These are phyloP conservation scores for Phymatocera aterrima DNA, from an alignment of 2,888 invertebrate genomes.

Conservation along the genomic window DNA sequence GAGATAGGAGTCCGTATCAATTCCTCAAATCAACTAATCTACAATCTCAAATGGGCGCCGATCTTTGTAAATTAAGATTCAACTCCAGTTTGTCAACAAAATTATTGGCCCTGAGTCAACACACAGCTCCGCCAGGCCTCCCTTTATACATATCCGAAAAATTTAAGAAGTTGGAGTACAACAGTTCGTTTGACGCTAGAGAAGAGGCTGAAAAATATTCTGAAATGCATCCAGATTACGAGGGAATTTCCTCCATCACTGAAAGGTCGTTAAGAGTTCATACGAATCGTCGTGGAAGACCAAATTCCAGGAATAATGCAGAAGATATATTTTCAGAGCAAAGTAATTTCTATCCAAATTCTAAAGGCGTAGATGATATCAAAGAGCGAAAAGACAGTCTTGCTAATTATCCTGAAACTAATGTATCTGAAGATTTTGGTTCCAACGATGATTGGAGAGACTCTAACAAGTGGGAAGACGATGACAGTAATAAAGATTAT, in stretches of 20 bases:
- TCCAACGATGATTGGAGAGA: conserved; percentile 56
- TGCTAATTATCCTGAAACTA: conserved; percentile 21
- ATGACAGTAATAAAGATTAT: conserved; percentile 61
- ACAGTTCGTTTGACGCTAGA: conserved; percentile 75
- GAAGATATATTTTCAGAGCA: conserved; percentile 48
- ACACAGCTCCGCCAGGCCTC: conserved; percentile 83
- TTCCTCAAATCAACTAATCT: conserved; percentile 68
- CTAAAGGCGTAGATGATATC: conserved; percentile 53
- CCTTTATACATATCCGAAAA: conserved; percentile 82
- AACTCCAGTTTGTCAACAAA: conserved; percentile 82
- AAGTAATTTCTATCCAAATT: conserved; percentile 50
- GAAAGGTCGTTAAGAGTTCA: conserved; percentile 58
- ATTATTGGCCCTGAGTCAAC: conserved; percentile 81
- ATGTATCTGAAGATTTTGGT: conserved; percentile 51
- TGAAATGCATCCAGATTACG: conserved; percentile 70
- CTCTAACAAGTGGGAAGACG: conserved; percentile 56
- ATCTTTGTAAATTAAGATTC: conserved; percentile 83
- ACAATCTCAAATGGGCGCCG: conserved; percentile 71
- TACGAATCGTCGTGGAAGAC: conserved; percentile 50
- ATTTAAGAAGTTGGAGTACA: conserved; percentile 71
- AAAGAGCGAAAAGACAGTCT: conserved; percentile 49
- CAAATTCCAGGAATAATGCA: conserved; percentile 52
- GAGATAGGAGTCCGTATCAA: conserved; percentile 76
- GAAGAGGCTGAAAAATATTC: conserved; percentile 74
- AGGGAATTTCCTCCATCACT: conserved; percentile 58